Evolutionary conservation across 2,888 invertebrate genomes (phyloP).

Genomic region (Orthosia incerta): DNA sequence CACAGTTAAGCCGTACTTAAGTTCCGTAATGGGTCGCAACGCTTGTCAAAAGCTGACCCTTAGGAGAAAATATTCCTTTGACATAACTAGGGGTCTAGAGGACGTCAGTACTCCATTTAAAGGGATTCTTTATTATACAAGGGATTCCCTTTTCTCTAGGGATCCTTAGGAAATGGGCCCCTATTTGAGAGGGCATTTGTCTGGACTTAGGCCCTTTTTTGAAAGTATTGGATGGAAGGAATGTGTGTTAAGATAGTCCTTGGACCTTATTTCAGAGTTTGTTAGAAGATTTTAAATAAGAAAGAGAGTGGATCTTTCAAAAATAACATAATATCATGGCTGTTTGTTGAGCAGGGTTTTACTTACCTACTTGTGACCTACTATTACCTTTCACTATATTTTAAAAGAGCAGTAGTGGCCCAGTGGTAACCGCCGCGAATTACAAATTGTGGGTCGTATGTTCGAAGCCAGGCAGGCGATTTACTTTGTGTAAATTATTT

Average conservation of each 20-base stretch:
- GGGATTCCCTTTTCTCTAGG: constrained; percentile 22
- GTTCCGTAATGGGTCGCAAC: constrained; percentile 18
- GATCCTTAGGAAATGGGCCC: constrained; percentile 17
- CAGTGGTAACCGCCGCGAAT: no score
- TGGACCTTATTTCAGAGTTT: neutral
- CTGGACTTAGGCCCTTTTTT: neutral
- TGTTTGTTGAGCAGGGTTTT: no score
- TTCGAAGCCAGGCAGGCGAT: no score
- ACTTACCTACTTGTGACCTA: no score
- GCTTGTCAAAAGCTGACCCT: constrained; percentile 30
- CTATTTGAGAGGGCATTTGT: constrained; percentile 11
- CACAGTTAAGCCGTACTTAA: constrained; percentile 27
- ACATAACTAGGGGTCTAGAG: constrained; percentile 28
- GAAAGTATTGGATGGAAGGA: neutral
- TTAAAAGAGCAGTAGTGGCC: no score
- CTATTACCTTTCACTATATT: no score
- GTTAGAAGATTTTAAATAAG: constrained; percentile 11
- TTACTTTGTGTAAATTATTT: no score
- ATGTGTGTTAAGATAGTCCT: neutral
- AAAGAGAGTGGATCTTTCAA: neutral
- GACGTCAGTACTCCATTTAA: constrained; percentile 12
- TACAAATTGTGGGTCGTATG: no score
- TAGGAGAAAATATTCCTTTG: constrained; percentile 45
- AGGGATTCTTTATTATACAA: constrained; percentile 43
- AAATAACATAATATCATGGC: no score